These are phyloP conservation scores for Ophion ventricosus DNA, from an alignment of 2,888 invertebrate genomes.

Conservation along the genomic window DNA sequence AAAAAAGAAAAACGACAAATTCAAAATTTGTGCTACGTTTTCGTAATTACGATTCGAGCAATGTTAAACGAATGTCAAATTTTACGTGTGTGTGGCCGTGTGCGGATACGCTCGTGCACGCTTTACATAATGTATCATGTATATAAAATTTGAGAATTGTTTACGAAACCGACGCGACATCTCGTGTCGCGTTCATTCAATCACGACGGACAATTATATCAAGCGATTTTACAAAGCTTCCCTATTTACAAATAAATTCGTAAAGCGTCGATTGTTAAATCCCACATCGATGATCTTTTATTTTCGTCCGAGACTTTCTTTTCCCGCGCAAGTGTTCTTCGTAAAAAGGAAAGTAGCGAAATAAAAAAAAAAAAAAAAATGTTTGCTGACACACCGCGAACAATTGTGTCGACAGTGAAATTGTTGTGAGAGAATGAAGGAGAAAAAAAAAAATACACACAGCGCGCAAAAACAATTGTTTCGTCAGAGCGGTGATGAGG, in stretches of 20 bases:
- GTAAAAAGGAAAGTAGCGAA: neutral
- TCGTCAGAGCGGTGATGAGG: neutral
- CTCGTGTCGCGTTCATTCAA: neutral
- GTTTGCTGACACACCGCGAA: constrained; percentile 7
- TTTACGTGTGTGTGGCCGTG: constrained; percentile 25
- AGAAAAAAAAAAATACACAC: constrained; percentile 10
- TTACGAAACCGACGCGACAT: constrained; percentile 22
- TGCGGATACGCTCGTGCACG: neutral
- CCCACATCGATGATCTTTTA: neutral
- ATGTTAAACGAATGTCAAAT: constrained; percentile 80
- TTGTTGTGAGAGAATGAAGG: constrained; percentile 13
- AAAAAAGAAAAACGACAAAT: neutral
- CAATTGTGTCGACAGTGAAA: neutral
- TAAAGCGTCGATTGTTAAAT: no score
- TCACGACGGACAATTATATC: no score
- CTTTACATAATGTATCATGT: neutral
- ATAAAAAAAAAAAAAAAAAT: neutral
- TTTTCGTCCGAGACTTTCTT: neutral
- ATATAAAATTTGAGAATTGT: constrained; percentile 15
- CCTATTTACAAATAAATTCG: no score
- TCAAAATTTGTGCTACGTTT: neutral
- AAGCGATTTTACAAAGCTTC: no score
- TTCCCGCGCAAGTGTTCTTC: neutral
- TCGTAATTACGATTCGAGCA: constrained; percentile 61
- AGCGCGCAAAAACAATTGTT: neutral